Base-by-base conservation (phyloP, 1,140 invertebrate species). In the Phortica variegata region DNA sequence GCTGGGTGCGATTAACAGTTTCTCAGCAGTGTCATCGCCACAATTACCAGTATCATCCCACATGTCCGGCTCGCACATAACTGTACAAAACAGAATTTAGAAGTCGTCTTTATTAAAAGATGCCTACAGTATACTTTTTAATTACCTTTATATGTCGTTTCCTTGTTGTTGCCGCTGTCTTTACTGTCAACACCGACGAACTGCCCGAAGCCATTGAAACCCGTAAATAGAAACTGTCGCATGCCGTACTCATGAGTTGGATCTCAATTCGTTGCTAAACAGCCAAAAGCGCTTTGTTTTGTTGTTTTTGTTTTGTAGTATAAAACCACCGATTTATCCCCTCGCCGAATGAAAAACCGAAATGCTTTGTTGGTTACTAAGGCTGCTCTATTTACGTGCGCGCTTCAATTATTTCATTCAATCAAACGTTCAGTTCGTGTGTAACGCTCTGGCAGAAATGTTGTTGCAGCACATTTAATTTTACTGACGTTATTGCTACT, bases 141-240 rank as follows among this genome's bases (percentile, higher is more conserved):
- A n/a, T 6, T 18, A 39, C 37, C 37, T 39, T 39, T 20, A 6
- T 16, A 20, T 20, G 37, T 18, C 10, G 20, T 17, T 16, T 16
- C 37, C 20, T 20, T 46, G 12, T 17, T 10, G 10, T 36, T 23
- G 23, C 31, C 38, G 19, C 10, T 10, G 10, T 38, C 29, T 23
- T 47, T 50, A 32, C 10, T 39, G 43, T 39, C 39, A 17, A 33
- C 40, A 46, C 40, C 12, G 32, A 31, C 47, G 42, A 76, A 65
- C 58, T 77, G 76, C 15, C 72, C 72, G 53, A 77, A 77, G 46
- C 63, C 62, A 73, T 77, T 77, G 58, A 75, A 78, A 43, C 77
- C 77, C 56, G 68, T 60, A 63, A 72, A 68, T 51, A 68, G 63
- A 40, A 68, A 58, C 47, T 48, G 63, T 45, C 43, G 45, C 57